phyloP scores from a whole-genome alignment of 2,888 invertebrate species.

The Leptogaster cylindrica region DNA sequence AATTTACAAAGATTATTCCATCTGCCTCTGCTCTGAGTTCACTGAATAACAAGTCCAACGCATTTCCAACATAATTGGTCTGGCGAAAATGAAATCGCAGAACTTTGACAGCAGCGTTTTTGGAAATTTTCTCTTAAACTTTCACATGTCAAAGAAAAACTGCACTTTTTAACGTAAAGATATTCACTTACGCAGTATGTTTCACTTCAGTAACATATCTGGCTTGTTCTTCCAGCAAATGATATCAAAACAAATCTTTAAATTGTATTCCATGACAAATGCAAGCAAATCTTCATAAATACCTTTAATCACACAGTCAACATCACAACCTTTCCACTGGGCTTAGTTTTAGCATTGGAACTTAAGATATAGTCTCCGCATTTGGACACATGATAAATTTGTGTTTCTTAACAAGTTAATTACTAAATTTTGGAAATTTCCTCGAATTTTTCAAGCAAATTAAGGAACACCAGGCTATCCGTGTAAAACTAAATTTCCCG shows the following conservation, averaged over 20 bases:
- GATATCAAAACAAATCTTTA: too few species aligned
- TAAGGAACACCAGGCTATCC: too few species aligned
- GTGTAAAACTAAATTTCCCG: too few species aligned
- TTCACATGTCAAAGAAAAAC: slow-evolving; percentile 33
- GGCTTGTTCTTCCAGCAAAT: too few species aligned
- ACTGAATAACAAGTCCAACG: background rate
- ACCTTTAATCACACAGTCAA: slow-evolving; percentile 50
- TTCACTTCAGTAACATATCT: too few species aligned
- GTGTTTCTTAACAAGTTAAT: background rate
- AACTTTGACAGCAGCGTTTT: background rate
- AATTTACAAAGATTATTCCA: background rate
- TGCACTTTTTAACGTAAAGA: background rate
- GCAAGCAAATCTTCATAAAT: slow-evolving; percentile 43
- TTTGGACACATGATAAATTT: background rate
- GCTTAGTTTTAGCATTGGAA: slow-evolving; percentile 1
- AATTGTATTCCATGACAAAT: too few species aligned
- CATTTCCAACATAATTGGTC: background rate
- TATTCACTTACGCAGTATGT: too few species aligned
- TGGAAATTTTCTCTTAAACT: slow-evolving; percentile 20
- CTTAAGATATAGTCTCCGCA: background rate
- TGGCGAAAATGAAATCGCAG: background rate
- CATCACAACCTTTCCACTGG: slow-evolving; percentile 36
- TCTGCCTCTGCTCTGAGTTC: background rate
- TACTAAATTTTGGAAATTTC: slow-evolving; percentile 8
- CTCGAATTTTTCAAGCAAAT: slow-evolving; percentile 22